These are phyloP conservation scores for Idaea biselata DNA, from an alignment of 2,888 invertebrate genomes.

Conservation along the genomic window DNA sequence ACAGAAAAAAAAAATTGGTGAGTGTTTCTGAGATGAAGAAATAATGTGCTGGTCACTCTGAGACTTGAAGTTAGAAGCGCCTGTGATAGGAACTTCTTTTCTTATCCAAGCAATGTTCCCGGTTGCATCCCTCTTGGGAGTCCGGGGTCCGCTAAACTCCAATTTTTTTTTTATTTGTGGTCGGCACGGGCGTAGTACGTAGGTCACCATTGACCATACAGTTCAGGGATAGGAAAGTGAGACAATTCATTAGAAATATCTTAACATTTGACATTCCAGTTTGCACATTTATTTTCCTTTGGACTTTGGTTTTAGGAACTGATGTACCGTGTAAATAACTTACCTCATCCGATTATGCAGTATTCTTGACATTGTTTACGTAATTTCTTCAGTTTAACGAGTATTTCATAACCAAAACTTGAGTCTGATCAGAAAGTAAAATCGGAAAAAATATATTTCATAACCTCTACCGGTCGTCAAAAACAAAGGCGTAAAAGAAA, in stretches of 20 bases:
- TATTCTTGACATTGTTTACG: slow-evolving; percentile 72
- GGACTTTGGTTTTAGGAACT: background rate
- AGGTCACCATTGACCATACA: too few species aligned
- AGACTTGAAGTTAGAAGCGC: too few species aligned
- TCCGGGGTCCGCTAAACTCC: too few species aligned
- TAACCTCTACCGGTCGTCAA: slow-evolving; percentile 67
- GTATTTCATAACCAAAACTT: slow-evolving; percentile 56
- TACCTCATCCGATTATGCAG: slow-evolving; percentile 73
- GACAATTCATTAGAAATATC: background rate
- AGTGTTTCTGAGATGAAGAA: too few species aligned
- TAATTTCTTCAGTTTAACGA: slow-evolving; percentile 49
- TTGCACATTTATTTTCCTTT: background rate
- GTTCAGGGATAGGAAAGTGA: background rate
- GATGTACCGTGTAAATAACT: slow-evolving; percentile 13
- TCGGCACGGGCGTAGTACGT: too few species aligned
- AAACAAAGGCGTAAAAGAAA: slow-evolving; percentile 47
- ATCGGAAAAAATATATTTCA: slow-evolving; percentile 48
- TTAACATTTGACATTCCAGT: background rate
- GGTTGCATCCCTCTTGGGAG: too few species aligned
- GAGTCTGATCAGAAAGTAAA: slow-evolving; percentile 31
- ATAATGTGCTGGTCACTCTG: too few species aligned
- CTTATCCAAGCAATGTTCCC: too few species aligned
- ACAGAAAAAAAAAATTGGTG: background rate
- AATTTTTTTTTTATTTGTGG: too few species aligned
- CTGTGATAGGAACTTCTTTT: too few species aligned